Evolutionary conservation across 1,140 invertebrate genomes (phyloP).

Genomic region (Trichogramma pretiosum): DNA sequence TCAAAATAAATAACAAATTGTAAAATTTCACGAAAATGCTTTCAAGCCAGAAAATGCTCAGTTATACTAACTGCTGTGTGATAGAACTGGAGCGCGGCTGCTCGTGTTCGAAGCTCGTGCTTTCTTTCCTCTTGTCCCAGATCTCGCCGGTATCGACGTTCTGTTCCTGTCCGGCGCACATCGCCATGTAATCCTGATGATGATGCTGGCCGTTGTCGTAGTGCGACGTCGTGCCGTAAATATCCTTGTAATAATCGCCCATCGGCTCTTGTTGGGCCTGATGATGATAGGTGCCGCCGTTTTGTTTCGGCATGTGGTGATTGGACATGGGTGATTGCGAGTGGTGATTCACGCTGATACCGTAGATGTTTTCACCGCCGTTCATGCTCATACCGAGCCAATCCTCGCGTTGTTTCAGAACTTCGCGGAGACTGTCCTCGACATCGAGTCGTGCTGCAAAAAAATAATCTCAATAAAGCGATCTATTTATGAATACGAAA

Average conservation of each 20-base stretch:
- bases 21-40: too few relatives aligned
- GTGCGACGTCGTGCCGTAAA: constrained; percentile 34
- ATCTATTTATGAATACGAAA: too few relatives aligned
- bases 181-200: constrained; percentile 33
- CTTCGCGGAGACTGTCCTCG: constrained; percentile 33
- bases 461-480: background rate
- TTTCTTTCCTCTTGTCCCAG: constrained; percentile 52
- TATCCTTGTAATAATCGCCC: constrained; percentile 40
- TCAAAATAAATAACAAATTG: constrained; percentile 11
- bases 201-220: constrained; percentile 36
- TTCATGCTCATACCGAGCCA: constrained; percentile 35
- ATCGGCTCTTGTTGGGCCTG: background rate
- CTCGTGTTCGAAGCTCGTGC: constrained; percentile 61
- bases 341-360: constrained; percentile 30
- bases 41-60: too few relatives aligned
- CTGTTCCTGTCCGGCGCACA: constrained; percentile 40
- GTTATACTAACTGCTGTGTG: constrained; percentile 41
- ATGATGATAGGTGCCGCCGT: constrained; percentile 32
- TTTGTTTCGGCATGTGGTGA: constrained; percentile 36
- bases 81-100: constrained; percentile 49
- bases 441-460: constrained; percentile 12
- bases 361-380: constrained; percentile 35
- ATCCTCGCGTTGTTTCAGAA: constrained; percentile 37
- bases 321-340: background rate
- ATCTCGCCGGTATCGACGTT: constrained; percentile 44